A percentile compares a stretch with the other conserved stretches of the same genome.
Evolutionary conservation across 35 echinoderm and acorn worm species (phyloP).

Genomic region (Lytechinus variegatus): DNA sequence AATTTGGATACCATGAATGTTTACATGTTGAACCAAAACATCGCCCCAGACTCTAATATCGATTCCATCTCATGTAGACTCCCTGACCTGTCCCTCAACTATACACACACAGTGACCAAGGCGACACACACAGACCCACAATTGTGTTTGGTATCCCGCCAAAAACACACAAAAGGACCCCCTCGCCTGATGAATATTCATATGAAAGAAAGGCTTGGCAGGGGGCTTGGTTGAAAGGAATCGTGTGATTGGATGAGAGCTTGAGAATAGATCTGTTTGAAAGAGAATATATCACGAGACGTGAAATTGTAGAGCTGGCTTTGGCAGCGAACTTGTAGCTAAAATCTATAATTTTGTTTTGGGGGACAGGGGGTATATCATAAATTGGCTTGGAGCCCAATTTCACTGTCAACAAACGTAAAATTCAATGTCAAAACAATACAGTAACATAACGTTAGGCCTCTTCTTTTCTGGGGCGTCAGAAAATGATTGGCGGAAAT

Average conservation of each 20-base stretch:
- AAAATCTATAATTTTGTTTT: background rate
- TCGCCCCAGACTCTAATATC: background rate
- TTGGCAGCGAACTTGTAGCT: background rate
- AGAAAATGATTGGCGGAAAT: background rate
- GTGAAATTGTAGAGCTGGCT: background rate
- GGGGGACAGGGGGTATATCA: background rate
- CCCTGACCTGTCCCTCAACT: background rate
- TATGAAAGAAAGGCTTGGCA: background rate
- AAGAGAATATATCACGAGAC: background rate
- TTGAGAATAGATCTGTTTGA: background rate
- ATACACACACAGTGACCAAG: background rate
- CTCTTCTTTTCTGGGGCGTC: too few relatives aligned
- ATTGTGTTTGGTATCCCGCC: background rate
- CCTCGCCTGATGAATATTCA: background rate
- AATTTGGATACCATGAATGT: background rate
- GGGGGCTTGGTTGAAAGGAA: background rate
- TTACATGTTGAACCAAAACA: constrained; percentile 13
- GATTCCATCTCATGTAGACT: background rate
- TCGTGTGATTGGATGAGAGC: background rate
- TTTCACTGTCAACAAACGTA: background rate
- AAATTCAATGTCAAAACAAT: background rate
- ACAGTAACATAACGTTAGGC: background rate
- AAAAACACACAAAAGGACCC: background rate
- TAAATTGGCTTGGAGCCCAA: background rate
- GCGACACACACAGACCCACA: background rate